Percentiles rank a stretch among this genome's conserved stretches.
These are phyloP conservation scores for Nipponacmea schrenckii DNA, from an alignment of 2,888 invertebrate genomes.

Conservation along the genomic window DNA sequence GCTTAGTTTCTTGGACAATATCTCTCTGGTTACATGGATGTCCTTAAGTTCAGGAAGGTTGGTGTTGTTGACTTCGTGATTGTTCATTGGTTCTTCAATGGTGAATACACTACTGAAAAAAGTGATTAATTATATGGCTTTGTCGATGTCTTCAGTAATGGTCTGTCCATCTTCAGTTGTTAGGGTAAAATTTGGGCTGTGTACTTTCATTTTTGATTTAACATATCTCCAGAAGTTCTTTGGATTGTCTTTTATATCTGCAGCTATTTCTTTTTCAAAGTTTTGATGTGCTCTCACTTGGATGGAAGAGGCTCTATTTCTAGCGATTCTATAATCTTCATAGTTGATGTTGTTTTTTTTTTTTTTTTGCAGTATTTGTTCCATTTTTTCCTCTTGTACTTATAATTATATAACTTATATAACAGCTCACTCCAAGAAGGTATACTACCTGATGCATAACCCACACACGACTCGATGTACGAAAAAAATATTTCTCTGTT, in stretches of 20 bases:
- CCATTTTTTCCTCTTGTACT: neutral
- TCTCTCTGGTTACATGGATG: neutral
- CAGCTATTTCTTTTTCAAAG: neutral
- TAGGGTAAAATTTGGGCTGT: neutral
- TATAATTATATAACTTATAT: too few relatives aligned
- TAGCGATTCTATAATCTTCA: neutral
- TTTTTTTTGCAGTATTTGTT: too few relatives aligned
- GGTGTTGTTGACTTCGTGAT: neutral
- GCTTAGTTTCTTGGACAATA: neutral
- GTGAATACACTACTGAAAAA: slow-evolving; percentile 16
- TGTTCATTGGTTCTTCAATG: neutral
- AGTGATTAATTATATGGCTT: slow-evolving; percentile 10
- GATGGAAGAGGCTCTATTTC: neutral
- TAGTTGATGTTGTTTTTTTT: neutral
- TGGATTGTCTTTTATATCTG: neutral
- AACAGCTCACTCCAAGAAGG: too few relatives aligned
- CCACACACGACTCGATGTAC: too few relatives aligned
- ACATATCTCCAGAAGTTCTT: neutral
- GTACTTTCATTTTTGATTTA: neutral
- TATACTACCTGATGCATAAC: too few relatives aligned
- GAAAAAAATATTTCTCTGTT: too few relatives aligned
- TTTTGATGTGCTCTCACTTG: too few relatives aligned
- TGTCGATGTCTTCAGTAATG: neutral
- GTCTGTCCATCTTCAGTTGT: neutral
- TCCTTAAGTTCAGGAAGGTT: neutral